A percentile compares a stretch with the other conserved stretches of the same genome.
Evolutionary conservation across 2,888 invertebrate species (phyloP).

Genomic region (Aplocera efformata): DNA sequence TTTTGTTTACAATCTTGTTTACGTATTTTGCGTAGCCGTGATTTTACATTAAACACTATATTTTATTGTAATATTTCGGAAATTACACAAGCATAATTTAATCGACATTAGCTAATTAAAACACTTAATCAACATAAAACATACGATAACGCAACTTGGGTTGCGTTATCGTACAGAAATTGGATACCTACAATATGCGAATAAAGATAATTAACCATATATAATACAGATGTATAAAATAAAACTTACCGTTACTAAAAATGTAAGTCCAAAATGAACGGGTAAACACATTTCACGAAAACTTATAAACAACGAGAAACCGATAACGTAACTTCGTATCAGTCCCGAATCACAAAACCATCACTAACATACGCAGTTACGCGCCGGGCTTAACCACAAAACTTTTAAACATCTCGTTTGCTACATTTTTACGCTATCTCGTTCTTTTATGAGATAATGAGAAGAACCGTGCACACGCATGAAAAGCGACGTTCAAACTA

Average conservation of each 20-base stretch:
- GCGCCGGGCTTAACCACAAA: conserved; percentile 46
- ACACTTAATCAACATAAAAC: no score
- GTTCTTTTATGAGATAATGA: conserved; percentile 45
- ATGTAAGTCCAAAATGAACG: conserved; percentile 58
- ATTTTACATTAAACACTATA: no score
- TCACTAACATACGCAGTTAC: conserved; percentile 32
- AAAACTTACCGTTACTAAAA: conserved; percentile 56
- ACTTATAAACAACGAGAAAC: conserved; percentile 41
- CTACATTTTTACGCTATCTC: conserved; percentile 40
- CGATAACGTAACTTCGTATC: conserved; percentile 36
- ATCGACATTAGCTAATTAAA: no score
- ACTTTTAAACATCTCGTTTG: conserved; percentile 50
- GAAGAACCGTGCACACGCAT: conserved; percentile 44
- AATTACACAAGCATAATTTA: no score
- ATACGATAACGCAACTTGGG: no score
- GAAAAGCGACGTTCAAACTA: conserved; percentile 59
- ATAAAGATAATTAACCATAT: no score
- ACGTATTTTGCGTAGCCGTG: no score
- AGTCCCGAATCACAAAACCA: conserved; percentile 31
- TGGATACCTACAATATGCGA: no score
- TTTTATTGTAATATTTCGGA: no score
- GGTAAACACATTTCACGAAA: conserved; percentile 59
- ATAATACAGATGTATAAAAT: no score
- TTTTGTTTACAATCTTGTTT: no score
- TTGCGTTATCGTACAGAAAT: no score